phyloP scores from a whole-genome alignment of 2,888 invertebrate genomes.

The Tenthredo notha region DNA sequence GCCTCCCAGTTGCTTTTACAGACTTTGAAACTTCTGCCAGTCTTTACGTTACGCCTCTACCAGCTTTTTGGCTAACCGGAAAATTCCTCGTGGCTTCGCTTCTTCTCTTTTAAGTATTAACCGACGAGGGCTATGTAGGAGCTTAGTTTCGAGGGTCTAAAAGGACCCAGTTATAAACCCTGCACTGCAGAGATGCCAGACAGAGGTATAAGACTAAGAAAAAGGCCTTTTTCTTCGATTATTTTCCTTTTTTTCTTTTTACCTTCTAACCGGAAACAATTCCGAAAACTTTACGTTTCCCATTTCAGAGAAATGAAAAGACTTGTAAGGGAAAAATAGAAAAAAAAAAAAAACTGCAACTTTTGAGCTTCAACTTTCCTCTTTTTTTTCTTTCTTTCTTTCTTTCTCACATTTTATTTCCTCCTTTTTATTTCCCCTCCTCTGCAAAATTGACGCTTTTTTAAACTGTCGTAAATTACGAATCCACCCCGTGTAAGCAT shows the following conservation, averaged over 20 bases:
- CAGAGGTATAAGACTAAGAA: neutral
- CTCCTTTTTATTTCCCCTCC: neutral
- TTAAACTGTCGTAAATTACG: conserved; percentile 10
- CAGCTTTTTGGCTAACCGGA: conserved; percentile 27
- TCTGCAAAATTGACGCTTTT: neutral
- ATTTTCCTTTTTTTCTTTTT: neutral
- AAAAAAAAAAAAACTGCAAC: neutral
- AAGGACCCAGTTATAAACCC: conserved; percentile 10
- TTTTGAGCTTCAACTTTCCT: neutral
- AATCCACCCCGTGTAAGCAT: conserved; percentile 6
- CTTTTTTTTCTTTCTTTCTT: neutral
- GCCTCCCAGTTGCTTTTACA: neutral
- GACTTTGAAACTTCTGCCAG: neutral
- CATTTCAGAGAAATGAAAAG: neutral
- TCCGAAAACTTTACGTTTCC: conserved; percentile 1
- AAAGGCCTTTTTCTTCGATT: neutral
- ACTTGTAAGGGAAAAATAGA: neutral
- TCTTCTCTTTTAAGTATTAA: neutral
- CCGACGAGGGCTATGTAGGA: neutral
- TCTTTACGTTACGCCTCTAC: neutral
- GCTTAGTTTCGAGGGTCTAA: conserved; percentile 10
- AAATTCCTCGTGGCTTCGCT: neutral
- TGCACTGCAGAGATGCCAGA: neutral
- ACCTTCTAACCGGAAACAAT: neutral
- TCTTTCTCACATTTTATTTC: neutral